Percentiles rank a stretch among this genome's conserved stretches.
Conservation (phyloP, 2,113 vertebrate species). For the Girardinichthys multiradiatus region DNA sequence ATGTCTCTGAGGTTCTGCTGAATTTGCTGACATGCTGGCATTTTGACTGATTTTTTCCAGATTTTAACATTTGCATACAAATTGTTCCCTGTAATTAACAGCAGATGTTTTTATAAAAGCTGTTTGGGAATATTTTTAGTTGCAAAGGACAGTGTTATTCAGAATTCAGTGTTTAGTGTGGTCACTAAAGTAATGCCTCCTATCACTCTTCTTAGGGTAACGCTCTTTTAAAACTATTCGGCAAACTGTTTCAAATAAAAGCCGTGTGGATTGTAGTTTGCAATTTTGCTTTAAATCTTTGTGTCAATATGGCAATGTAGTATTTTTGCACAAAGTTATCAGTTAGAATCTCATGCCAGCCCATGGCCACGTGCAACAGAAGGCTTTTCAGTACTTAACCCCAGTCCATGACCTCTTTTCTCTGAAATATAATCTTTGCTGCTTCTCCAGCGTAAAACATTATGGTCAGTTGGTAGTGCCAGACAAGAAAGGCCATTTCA, state of each 20-base stretch:
- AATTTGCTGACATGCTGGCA: not conserved
- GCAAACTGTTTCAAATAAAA: not conserved
- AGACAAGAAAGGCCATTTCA: conserved; percentile 17
- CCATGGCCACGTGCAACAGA: conserved; percentile 13
- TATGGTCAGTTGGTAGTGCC: conserved; percentile 22
- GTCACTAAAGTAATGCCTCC: not conserved
- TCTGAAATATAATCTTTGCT: conserved; percentile 52
- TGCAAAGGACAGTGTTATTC: too few relatives aligned
- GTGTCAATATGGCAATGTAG: not conserved
- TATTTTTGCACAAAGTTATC: not conserved
- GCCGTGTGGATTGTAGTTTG: not conserved
- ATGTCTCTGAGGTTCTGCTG: not conserved
- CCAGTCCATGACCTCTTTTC: conserved; percentile 51
- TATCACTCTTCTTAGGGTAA: not conserved
- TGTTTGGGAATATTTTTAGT: too few relatives aligned
- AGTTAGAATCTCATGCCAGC: not conserved
- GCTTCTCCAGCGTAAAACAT: conserved; percentile 19
- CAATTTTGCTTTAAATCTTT: not conserved
- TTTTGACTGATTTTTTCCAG: not conserved
- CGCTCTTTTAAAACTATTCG: not conserved
- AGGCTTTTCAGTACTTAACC: conserved; percentile 30
- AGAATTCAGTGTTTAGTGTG: not conserved
- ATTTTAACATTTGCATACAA: not conserved
- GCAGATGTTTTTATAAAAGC: not conserved
- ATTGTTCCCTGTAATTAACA: not conserved